Conservation (phyloP, 2,113 vertebrate genomes). For the Otis tarda region DNA sequence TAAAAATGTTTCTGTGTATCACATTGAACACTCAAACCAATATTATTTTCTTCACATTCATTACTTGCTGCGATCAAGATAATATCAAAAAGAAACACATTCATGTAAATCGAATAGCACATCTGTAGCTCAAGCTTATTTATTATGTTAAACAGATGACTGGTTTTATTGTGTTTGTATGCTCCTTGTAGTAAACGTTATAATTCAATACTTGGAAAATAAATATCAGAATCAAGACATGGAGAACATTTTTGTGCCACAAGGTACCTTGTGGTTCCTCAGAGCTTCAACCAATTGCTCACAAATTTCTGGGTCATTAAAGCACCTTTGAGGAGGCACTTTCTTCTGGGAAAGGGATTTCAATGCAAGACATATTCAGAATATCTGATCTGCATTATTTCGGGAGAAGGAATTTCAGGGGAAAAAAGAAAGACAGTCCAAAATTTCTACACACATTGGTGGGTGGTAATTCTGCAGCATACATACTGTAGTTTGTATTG, state of each 20-base stretch:
- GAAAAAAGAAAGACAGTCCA: not conserved
- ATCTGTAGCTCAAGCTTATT: not conserved
- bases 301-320: not conserved
- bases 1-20: conserved; percentile 63
- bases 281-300: not conserved
- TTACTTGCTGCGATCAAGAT: conserved; percentile 10
- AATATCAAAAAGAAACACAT: conserved; percentile 27
- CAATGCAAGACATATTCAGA: not conserved
- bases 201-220: not conserved
- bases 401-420: not conserved
- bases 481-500: not conserved
- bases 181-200: not conserved
- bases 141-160: conserved; percentile 10
- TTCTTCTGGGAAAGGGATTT: not conserved
- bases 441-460: not conserved
- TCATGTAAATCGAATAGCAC: not conserved
- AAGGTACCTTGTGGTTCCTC: not conserved
- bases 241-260: not conserved
- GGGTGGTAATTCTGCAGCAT: not conserved
- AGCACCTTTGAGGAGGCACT: not conserved
- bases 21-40: conserved; percentile 23
- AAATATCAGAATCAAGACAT: not conserved
- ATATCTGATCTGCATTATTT: not conserved
- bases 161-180: not conserved
- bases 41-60: conserved; percentile 22